A percentile compares a stretch with the other conserved stretches of the same genome.
Conservation (phyloP, 2,888 invertebrate species). For the Coelogynopora nodosa region DNA sequence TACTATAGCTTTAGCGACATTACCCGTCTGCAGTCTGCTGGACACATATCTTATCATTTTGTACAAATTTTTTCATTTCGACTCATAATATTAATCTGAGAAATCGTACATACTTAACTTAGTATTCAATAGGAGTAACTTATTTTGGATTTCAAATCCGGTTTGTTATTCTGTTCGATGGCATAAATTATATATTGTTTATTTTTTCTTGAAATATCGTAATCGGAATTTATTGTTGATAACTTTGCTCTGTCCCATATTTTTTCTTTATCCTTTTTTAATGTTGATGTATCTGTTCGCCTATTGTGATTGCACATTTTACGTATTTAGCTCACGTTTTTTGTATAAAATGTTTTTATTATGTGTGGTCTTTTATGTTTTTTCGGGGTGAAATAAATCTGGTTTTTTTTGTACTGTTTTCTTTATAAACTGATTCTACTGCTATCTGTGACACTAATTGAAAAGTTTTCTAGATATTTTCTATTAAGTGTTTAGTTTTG, state of each 20-base stretch:
- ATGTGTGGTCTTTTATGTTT: conserved; percentile 18
- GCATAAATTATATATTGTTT: neutral
- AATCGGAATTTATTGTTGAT: conserved; percentile 6
- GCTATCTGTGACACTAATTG: too few relatives aligned
- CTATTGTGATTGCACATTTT: conserved; percentile 14
- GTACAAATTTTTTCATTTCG: neutral
- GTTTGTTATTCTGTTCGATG: too few relatives aligned
- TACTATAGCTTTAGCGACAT: too few relatives aligned
- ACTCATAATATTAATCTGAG: neutral
- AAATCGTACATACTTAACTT: too few relatives aligned
- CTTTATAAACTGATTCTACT: too few relatives aligned
- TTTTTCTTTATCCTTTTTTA: conserved; percentile 15
- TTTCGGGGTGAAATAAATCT: neutral
- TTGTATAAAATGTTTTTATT: conserved; percentile 31
- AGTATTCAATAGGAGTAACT: too few relatives aligned
- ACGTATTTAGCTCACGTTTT: conserved; percentile 17
- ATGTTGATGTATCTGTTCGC: conserved; percentile 9
- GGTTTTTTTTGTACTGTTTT: neutral
- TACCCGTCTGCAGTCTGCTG: neutral
- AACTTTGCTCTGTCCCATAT: neutral
- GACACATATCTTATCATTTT: neutral
- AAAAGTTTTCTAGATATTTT: too few relatives aligned
- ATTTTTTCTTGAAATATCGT: conserved; percentile 6
- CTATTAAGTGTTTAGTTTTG: too few relatives aligned
- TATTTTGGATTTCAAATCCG: too few relatives aligned